Evolutionary conservation across 2,888 invertebrate genomes (phyloP).

Genomic region (Schrankia costaestrigalis): DNA sequence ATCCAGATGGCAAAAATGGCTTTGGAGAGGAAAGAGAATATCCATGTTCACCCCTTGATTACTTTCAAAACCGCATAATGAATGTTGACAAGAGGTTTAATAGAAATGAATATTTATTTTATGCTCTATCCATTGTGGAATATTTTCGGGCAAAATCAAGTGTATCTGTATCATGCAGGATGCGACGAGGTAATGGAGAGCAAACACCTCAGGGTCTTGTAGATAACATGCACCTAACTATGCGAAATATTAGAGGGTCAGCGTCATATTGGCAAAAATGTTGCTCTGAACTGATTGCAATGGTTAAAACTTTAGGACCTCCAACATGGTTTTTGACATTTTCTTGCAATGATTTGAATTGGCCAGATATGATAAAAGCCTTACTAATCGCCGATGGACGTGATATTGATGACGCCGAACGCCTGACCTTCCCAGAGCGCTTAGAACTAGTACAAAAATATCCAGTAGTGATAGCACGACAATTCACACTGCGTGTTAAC

Average conservation of each 20-base stretch:
- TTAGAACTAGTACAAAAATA: too few species aligned
- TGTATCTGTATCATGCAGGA: slow-evolving; percentile 33
- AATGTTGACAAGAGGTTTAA: slow-evolving; percentile 25
- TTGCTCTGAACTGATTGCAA: too few species aligned
- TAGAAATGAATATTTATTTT: slow-evolving; percentile 37
- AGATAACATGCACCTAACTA: slow-evolving; percentile 2
- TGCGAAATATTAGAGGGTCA: slow-evolving; percentile 2
- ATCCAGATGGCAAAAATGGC: slow-evolving; percentile 28
- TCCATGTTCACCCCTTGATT: slow-evolving; percentile 15
- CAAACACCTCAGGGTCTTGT: slow-evolving; percentile 19
- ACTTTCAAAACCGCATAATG: slow-evolving; percentile 26
- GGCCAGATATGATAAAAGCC: too few species aligned
- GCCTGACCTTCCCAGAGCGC: too few species aligned
- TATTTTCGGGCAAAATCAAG: slow-evolving; percentile 31
- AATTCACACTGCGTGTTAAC: too few species aligned
- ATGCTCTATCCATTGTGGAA: slow-evolving; percentile 34
- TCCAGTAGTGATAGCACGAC: too few species aligned
- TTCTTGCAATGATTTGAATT: too few species aligned
- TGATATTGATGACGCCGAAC: too few species aligned
- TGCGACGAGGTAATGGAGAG: slow-evolving; percentile 20
- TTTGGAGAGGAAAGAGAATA: slow-evolving; percentile 23
- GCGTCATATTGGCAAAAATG: too few species aligned
- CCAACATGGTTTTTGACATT: too few species aligned
- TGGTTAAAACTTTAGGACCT: too few species aligned
- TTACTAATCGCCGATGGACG: too few species aligned